Evolutionary conservation across 2,113 vertebrate species (phyloP), one percentile per base, ranked within the genome.

Genomic region (Sterna hirundo): DNA sequence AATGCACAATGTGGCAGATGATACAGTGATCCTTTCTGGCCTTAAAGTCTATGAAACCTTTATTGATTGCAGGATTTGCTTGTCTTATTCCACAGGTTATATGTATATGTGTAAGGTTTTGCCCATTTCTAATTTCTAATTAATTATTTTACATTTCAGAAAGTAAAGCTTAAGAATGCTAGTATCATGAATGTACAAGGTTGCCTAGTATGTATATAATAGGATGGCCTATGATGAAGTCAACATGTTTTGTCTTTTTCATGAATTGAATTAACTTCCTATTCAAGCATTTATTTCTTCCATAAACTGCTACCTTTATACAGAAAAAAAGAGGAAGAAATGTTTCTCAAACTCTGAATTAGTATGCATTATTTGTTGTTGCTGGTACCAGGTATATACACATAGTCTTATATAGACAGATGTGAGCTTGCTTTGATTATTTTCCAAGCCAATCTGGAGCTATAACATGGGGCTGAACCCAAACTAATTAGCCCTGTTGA

Each of bases 351-450:
- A 77, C 25, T 87, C 55, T 68, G 52, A 88, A 86, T 91, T 57
- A 85, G 21, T 52, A 82, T 91, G 65, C 42, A 38, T 72, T 82
- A 68, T 81, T 91, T 77, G 30, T 82, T 81, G 13, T 85, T 88
- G 32, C 34, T 62, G 22, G 29, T 85, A 88, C 29, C 52, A 82
- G 47, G 21, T 81, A 77, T 40, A 57, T 61, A 71, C 46, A 64
- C 69, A 42, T 57, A 57, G 69, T 52, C 36, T 62, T 81, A 58
- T 20, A 54, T 5, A 85, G 76, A 82, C 60, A 91, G 80, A 85
- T 93, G 70, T 88, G 88, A 88, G 34, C 64, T 91, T 95, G 58
- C 47, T 86, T 86, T 82, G 64, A 88, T 88, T 91, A 29, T 18
- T 77, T 91, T 85, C 84, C 84, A 93, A 91, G 47, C 47, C 80